Evolutionary conservation across 2,888 invertebrate genomes (phyloP).

Genomic region (Drosophila paranaensis): DNA sequence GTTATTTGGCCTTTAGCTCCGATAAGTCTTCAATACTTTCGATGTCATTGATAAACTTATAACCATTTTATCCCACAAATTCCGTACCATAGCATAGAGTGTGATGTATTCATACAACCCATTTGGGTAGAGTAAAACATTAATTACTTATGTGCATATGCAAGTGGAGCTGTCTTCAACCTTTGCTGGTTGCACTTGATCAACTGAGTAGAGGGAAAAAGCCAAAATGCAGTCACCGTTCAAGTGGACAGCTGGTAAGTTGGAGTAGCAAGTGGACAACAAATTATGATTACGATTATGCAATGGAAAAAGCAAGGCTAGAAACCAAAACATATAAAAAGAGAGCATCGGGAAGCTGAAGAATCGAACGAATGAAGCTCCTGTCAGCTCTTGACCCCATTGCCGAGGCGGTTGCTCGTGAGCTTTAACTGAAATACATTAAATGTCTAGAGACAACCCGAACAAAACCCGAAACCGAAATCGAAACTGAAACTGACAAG

Average conservation of each 20-base stretch:
- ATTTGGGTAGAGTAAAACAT: constrained; percentile 42
- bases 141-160: constrained; percentile 61
- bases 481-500: constrained; percentile 12
- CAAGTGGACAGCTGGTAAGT: constrained; percentile 64
- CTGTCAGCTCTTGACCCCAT: constrained; percentile 69
- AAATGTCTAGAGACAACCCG: constrained; percentile 13
- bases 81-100: not conserved
- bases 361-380: constrained; percentile 44
- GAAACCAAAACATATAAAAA: constrained; percentile 11
- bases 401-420: constrained; percentile 36
- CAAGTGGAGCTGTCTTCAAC: constrained; percentile 65
- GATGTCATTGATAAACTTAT: too few species aligned
- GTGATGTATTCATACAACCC: constrained; percentile 1
- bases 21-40: too few species aligned
- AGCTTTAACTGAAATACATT: constrained; percentile 38
- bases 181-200: constrained; percentile 69
- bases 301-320: constrained; percentile 53
- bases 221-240: constrained; percentile 58
- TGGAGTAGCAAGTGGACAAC: constrained; percentile 48
- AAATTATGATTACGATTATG: constrained; percentile 69
- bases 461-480: constrained; percentile 12
- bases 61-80: not conserved
- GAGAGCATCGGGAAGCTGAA: constrained; percentile 38
- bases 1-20: not conserved
- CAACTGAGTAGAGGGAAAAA: constrained; percentile 40